Percentiles rank a stretch among this genome's conserved stretches.
Evolutionary conservation across 2,113 vertebrate genomes (phyloP).

Genomic region (Dinomys branickii): DNA sequence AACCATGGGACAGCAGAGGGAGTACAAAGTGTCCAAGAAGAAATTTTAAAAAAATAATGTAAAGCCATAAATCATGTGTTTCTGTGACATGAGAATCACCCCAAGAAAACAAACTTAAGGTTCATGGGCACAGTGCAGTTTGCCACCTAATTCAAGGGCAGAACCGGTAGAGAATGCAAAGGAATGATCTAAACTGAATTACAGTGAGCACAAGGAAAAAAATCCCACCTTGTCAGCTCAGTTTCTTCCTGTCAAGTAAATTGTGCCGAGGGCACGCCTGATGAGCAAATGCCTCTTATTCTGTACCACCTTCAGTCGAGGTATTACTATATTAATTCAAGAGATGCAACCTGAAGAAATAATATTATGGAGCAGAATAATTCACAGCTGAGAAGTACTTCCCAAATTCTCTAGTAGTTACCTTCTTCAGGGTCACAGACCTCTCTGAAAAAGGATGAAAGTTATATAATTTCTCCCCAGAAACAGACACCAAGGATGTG

Average conservation of each 20-base stretch:
- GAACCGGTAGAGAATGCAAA: neutral
- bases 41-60: constrained; percentile 39
- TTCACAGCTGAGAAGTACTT: neutral
- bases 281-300: neutral
- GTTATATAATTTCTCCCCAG: neutral
- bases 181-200: neutral
- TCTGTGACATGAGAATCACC: constrained; percentile 44
- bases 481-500: neutral
- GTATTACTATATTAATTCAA: neutral
- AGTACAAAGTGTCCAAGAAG: constrained; percentile 69
- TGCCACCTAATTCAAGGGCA: neutral
- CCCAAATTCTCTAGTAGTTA: neutral
- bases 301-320: neutral
- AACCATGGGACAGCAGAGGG: constrained; percentile 57
- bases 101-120: constrained; percentile 63
- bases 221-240: neutral
- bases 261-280: neutral
- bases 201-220: neutral
- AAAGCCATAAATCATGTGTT: constrained; percentile 60
- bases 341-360: neutral
- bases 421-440: neutral
- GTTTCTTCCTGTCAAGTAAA: neutral
- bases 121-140: neutral
- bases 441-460: neutral
- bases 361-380: neutral